These are phyloP conservation scores for Gopherus flavomarginatus DNA, from an alignment of 2,113 vertebrate species.

Conservation along the genomic window DNA sequence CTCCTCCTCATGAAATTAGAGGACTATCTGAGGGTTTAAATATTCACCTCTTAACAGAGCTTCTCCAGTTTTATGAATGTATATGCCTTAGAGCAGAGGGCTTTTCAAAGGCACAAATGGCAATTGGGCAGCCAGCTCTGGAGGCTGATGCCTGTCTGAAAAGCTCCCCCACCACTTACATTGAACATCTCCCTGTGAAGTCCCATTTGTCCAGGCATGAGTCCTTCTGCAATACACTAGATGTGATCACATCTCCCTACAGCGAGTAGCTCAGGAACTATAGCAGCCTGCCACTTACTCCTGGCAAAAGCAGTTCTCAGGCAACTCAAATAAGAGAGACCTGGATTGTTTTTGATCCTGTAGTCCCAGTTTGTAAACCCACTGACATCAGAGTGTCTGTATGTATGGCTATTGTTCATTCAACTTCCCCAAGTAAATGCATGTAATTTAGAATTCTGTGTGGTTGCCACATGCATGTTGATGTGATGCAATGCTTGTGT, in stretches of 20 bases:
- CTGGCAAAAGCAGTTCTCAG: not conserved
- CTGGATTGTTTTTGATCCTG: not conserved
- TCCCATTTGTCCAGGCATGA: not conserved
- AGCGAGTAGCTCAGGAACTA: not conserved
- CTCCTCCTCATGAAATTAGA: not conserved
- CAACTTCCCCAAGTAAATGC: not conserved
- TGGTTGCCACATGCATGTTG: not conserved
- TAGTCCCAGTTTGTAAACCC: not conserved
- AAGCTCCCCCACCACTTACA: not conserved
- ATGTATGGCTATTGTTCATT: not conserved
- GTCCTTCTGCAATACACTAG: not conserved
- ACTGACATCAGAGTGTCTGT: not conserved
- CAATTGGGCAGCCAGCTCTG: not conserved
- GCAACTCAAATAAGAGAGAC: not conserved
- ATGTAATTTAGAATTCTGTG: not conserved
- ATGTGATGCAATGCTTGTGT: not conserved
- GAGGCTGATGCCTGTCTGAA: not conserved
- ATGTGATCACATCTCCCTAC: not conserved
- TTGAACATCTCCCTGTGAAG: not conserved
- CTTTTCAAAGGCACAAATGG: not conserved
- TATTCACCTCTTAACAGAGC: not conserved
- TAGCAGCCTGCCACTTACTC: not conserved
- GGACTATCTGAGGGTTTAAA: rapidly evolving
- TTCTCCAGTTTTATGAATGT: not conserved
- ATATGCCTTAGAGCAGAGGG: not conserved